phyloP scores from a whole-genome alignment of 2,113 vertebrate species.

The Gasterosteus nipponicus region DNA sequence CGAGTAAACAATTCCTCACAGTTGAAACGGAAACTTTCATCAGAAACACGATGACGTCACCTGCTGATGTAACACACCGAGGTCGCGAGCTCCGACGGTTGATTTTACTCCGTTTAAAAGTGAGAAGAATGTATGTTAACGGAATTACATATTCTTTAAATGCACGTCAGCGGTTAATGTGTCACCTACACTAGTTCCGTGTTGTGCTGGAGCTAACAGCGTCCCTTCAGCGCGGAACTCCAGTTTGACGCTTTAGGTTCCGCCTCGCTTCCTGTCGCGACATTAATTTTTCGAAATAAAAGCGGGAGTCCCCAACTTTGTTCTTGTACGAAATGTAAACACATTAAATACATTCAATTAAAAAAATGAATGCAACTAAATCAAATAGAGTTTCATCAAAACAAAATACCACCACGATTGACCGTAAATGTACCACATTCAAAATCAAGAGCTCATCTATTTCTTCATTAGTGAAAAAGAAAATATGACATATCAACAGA shows the following conservation, averaged over 20 bases:
- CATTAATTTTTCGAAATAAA: slow-evolving; percentile 38
- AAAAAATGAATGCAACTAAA: no score
- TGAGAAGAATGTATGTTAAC: not conserved
- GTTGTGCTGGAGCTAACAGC: slow-evolving; percentile 3
- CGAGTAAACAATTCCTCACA: not conserved
- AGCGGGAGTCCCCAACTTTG: not conserved
- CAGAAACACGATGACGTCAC: not conserved
- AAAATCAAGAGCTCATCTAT: no score
- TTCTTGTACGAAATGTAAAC: no score
- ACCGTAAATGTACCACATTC: no score
- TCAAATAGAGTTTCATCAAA: no score
- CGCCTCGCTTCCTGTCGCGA: not conserved
- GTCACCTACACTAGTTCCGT: rapidly evolving
- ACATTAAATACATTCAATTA: no score
- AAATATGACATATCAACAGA: no score
- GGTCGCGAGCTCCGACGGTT: not conserved
- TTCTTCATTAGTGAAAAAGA: no score
- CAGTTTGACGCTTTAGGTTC: not conserved
- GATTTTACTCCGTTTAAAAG: rapidly evolving
- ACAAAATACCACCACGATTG: no score
- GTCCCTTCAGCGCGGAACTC: slow-evolving; percentile 37
- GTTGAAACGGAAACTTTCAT: slow-evolving; percentile 60
- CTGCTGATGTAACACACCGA: not conserved
- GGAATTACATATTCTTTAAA: not conserved
- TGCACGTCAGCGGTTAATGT: rapidly evolving